Base-by-base conservation (phyloP, 37 sponge, comb jelly and placozoan species). In the Ianthella basta region DNA sequence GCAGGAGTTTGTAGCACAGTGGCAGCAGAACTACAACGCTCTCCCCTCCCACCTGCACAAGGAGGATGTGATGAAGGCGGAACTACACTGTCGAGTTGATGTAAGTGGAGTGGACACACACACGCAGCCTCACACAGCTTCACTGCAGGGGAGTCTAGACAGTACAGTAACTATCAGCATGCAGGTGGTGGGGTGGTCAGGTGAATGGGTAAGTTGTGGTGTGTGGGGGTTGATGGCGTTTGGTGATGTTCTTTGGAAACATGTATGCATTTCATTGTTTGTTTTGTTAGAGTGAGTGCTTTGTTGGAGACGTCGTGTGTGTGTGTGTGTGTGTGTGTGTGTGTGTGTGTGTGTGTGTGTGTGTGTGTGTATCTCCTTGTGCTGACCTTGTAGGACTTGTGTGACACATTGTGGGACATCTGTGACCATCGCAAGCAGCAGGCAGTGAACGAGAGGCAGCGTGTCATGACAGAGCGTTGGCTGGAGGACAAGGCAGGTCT, bases 41-140 rank as follows among this genome's bases (percentile, higher is more conserved):
- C 56, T 98, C 33, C 83, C 94, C 18, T 80, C 40, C 35, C 88
- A 94, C 78, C 81, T 94, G 81, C 56, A 92, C 6, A 70, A 66
- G 40, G 96, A 98, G 68, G 91, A 69, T 14, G 86, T 81, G 41
- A 94, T 96, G 96, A 98, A 96, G 86, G 91, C 94, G 0, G 96
- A 98, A 41, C 94, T 94, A 24, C 98, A 98, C 78, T 92, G 94
- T 66, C 90, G 87, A 86, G 97, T 94, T 25, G 93, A 94, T 88
- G 97, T 93, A 61, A 86, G 88, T 20, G 6, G 8, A 3, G 8
- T 3, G 50, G 50, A n/a, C n/a, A n/a, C n/a, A n/a, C 50, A 44
- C 50, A 3, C 50, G 50, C 50, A 44, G 50, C 3, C 50, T 44
- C 50, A 8, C 50, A 44, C 6, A 10, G 8, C 3, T 8, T 44